Conservation (phyloP, 2,888 invertebrate species). For the Eilema griseolum region DNA sequence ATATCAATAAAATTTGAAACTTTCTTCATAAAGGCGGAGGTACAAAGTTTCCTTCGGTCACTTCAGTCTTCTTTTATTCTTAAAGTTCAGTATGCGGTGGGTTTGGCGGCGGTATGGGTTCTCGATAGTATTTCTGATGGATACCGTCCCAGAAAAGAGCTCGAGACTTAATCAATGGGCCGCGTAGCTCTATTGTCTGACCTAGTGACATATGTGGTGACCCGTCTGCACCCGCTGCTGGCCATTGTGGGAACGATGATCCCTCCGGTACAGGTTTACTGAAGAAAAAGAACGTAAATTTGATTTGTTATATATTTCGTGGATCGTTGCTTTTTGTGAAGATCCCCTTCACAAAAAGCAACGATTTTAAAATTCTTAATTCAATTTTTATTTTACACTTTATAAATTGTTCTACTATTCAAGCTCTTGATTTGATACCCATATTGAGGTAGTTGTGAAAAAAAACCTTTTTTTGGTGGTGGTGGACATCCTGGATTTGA, state of each 20-base stretch:
- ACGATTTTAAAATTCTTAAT: too few relatives aligned
- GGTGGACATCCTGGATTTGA: too few relatives aligned
- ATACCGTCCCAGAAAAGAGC: conserved; percentile 17
- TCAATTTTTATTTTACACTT: too few relatives aligned
- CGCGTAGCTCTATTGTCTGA: conserved; percentile 17
- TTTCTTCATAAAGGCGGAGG: too few relatives aligned
- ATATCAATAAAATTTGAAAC: too few relatives aligned
- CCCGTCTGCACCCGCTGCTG: conserved; percentile 13
- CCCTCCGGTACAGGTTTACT: conserved; percentile 20
- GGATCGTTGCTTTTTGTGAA: too few relatives aligned
- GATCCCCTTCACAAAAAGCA: too few relatives aligned
- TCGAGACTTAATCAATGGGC: not conserved
- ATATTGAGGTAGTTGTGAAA: too few relatives aligned
- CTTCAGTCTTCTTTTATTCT: not conserved
- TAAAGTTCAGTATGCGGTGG: conserved; percentile 1
- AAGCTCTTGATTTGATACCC: too few relatives aligned
- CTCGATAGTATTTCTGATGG: conserved; percentile 16
- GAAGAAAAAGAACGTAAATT: conserved; percentile 2
- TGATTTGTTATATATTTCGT: not conserved
- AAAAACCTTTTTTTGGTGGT: too few relatives aligned
- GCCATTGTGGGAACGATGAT: conserved; percentile 21
- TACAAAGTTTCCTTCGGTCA: too few relatives aligned
- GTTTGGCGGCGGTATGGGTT: conserved; percentile 14
- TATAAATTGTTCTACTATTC: too few relatives aligned
- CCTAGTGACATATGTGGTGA: conserved; percentile 25